Evolutionary conservation across 2,888 invertebrate genomes (phyloP), one percentile per base, ranked within the genome.

Genomic region (Tenthredo scrophulariae): DNA sequence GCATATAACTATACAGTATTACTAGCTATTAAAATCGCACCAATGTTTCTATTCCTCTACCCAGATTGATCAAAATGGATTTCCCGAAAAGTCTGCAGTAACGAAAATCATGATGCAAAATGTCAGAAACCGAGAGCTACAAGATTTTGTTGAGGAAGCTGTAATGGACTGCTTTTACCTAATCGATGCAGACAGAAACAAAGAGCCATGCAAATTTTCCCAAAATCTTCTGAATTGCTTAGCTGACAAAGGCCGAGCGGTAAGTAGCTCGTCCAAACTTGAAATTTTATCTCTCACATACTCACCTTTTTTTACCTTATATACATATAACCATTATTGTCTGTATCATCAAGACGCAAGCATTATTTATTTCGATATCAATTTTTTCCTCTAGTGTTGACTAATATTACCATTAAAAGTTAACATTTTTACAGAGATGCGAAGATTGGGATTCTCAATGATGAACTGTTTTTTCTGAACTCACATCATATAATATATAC

Each of bases 161-260:
- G 95, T 96, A 74, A 95, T 96, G 87, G 96, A 96, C 87, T 97
- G 97, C 89, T 97, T 96, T 89, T 95, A 95, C 88, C 89, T 96
- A 75, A 94, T 93, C 29, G 86, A 86, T 80, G 89, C 88, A 58
- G 87, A 89, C 50, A 85, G 87, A 54, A 90, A 91, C 43, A 94
- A 94, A 87, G 95, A 96, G 15, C 95, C 95, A 87, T 97, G 97
- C 89, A 94, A 94, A 80, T 96, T 95, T 90, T 95, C 97, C 0
- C 95, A 95, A 86, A 95, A 95, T 88, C 92, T 97, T 29, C 91
- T 96, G 84, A 94, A 94, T 87, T 97, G 97, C 89, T 93, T 97
- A 89, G 95, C 96, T 0, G 96, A 97, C 86, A 96, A 96, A 89
- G 96, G 96, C n/a, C 94, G 95, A 90, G 94, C 95, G 88, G 93